Evolutionary conservation across 2,113 vertebrate species (phyloP).

Genomic region (Hylia prasina): DNA sequence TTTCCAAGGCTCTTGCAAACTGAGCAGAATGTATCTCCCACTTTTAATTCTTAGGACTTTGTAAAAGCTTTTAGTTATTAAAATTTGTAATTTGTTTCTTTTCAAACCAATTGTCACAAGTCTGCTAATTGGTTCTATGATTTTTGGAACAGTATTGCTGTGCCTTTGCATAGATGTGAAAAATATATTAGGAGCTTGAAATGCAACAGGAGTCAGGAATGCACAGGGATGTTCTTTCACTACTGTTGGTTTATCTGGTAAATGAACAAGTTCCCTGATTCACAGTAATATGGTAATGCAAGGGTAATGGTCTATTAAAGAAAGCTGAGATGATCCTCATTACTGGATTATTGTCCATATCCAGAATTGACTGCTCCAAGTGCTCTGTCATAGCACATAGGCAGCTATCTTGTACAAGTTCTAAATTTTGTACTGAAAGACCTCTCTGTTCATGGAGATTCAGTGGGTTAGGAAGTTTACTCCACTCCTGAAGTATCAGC

Average conservation of each 20-base stretch:
- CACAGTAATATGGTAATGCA: background rate
- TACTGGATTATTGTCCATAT: background rate
- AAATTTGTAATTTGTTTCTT: background rate
- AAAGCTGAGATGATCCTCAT: background rate
- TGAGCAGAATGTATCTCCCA: background rate
- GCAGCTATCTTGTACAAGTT: background rate
- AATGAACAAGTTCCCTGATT: background rate
- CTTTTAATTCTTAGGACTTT: background rate
- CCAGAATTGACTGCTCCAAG: background rate
- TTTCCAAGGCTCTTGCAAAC: background rate
- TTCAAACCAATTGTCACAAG: background rate
- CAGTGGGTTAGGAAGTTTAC: background rate
- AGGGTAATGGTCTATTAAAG: background rate
- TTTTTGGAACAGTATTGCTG: background rate
- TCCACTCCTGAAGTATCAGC: background rate
- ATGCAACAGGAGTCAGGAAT: background rate
- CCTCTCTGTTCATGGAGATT: background rate
- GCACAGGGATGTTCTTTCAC: background rate
- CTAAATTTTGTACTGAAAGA: background rate
- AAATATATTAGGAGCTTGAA: background rate
- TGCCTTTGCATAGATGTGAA: background rate
- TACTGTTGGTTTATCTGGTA: background rate
- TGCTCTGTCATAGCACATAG: background rate
- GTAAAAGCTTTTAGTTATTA: background rate
- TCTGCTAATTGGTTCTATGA: background rate